Conservation (phyloP, 2,888 invertebrate genomes). For the Leucophenga maculata region DNA sequence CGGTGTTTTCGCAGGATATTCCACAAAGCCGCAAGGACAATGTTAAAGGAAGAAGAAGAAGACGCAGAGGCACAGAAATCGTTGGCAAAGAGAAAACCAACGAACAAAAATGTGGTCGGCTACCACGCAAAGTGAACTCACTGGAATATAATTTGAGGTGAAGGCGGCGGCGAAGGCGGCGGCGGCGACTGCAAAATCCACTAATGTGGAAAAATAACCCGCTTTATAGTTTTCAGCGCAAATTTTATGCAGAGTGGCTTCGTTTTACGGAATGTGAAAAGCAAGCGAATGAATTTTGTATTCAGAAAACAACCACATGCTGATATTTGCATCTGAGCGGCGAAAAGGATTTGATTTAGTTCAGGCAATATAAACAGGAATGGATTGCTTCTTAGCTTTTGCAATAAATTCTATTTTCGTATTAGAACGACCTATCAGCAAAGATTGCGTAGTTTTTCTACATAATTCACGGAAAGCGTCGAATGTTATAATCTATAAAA, state of each 20-base stretch:
- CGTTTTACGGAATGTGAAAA: neutral
- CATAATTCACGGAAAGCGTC: too few species aligned
- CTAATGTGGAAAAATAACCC: slow-evolving; percentile 8
- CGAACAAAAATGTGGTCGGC: neutral
- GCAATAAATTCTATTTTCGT: too few species aligned
- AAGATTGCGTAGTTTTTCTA: too few species aligned
- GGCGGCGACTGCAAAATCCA: neutral
- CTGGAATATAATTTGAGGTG: neutral
- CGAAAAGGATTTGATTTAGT: neutral
- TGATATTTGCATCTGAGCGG: neutral
- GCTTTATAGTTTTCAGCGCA: slow-evolving; percentile 6
- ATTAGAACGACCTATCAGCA: too few species aligned
- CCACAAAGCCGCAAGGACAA: neutral
- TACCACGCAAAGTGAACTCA: slow-evolving; percentile 2
- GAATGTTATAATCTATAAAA: too few species aligned
- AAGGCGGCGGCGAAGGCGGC: neutral
- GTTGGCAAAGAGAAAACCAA: neutral
- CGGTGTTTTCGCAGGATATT: neutral
- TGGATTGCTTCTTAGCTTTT: too few species aligned
- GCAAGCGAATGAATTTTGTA: slow-evolving; percentile 4
- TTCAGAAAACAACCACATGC: neutral
- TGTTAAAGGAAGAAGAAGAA: too few species aligned
- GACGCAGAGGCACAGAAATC: too few species aligned
- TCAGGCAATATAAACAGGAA: too few species aligned
- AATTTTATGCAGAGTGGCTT: slow-evolving; percentile 10